Evolutionary conservation across 2,888 invertebrate genomes (phyloP), one percentile per base, ranked within the genome.

Genomic region (Lobophora halterata): DNA sequence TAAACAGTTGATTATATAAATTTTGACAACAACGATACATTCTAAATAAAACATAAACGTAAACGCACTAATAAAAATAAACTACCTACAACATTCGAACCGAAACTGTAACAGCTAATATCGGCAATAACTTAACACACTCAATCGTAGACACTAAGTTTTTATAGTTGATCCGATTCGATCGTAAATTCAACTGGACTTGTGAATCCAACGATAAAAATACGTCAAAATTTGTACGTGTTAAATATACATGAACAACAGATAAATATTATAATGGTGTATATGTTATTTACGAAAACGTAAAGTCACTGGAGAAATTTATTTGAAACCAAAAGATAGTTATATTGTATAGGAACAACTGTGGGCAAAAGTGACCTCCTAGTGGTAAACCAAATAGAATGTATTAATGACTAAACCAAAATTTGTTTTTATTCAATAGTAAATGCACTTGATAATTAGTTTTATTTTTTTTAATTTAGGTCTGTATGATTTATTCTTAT

Each of bases 151-250:
- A 53, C 48, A 46, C 46, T 53, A 50, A 51, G 48, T 50, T 53
- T 53, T 52, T 52, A 54, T 52, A 49, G 51, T 51, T 47, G 26
- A 36, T 45, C 40, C 43, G 45, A 47, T 43, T 49, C 50, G 39
- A 43, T 52, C 55, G 55, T 55, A 55, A 55, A 55, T 50, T 50
- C 41, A 45, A 48, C 40, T 33, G 39, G 45, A 51, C 39, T 19
- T 35, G 42, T 44, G 53, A 57, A 55, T 48, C 43, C 42, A 55
- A 54, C 66, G 53, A 71, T 74, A 76, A 76, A n/a, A 75, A 55
- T 59, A 69, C 61, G 61, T 68, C 76, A 71, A 73, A 73, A 75
- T 74, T 74, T 72, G 72, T n/a, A 72, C 62, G 71, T 71, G 73
- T 72, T 69, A 71, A 71, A 71, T 59, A 69, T 71, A 65, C 46